Percentiles rank a stretch among this genome's conserved stretches.
Conservation (phyloP, 2,113 vertebrate genomes). For the Ochotona curzoniae region DNA sequence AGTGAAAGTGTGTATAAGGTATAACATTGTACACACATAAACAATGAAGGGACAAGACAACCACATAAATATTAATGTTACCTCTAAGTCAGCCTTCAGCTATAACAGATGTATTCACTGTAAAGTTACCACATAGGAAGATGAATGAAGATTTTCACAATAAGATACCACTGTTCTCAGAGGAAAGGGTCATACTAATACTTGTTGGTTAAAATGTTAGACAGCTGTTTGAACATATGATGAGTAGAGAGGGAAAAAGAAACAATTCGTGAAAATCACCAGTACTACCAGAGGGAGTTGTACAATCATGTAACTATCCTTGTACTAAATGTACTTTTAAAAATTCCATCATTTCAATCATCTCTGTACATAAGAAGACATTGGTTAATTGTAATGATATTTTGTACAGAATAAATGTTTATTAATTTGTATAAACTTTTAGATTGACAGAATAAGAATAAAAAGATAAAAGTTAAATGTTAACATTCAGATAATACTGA, state of each 20-base stretch:
- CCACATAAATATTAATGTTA: neutral
- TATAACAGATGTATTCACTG: slow-evolving; percentile 14
- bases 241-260: slow-evolving; percentile 42
- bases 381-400: slow-evolving; percentile 8
- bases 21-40: neutral
- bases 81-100: neutral
- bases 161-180: slow-evolving; percentile 14
- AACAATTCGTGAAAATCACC: slow-evolving; percentile 66
- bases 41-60: neutral
- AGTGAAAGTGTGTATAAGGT: no score
- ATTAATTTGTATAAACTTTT: no score
- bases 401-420: neutral
- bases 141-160: slow-evolving; percentile 12
- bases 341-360: neutral
- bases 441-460: no score
- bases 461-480: no score
- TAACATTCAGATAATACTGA: no score
- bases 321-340: slow-evolving; percentile 48
- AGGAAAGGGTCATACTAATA: slow-evolving; percentile 9
- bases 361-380: slow-evolving; percentile 51
- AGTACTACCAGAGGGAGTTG: slow-evolving; percentile 48
- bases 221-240: slow-evolving; percentile 73
- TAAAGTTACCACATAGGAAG: neutral
- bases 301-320: slow-evolving; percentile 45
- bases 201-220: slow-evolving; percentile 73